These are phyloP conservation scores for Germaria angustata DNA, from an alignment of 2,888 invertebrate genomes.

Conservation along the genomic window DNA sequence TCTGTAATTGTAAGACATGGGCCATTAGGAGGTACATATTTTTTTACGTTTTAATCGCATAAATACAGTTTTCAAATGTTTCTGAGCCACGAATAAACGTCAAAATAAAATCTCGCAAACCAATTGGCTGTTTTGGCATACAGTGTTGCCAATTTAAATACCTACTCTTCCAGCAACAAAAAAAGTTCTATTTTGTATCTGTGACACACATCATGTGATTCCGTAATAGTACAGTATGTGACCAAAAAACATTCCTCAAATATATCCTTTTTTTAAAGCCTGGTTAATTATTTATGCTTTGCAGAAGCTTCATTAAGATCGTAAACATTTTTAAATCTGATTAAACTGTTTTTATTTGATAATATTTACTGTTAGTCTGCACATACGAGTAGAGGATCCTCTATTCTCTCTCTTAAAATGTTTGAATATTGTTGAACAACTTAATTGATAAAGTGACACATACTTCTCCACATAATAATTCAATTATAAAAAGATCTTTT, in stretches of 20 bases:
- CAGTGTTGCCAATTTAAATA: too few relatives aligned
- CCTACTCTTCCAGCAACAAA: too few relatives aligned
- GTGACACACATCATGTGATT: neutral
- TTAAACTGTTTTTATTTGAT: neutral
- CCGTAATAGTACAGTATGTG: neutral
- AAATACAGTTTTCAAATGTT: too few relatives aligned
- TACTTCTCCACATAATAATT: neutral
- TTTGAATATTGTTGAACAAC: neutral
- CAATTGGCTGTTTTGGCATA: too few relatives aligned
- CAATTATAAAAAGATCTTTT: neutral
- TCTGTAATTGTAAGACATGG: too few relatives aligned
- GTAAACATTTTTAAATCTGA: neutral
- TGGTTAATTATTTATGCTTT: neutral
- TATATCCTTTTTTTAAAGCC: neutral
- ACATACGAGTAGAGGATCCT: neutral
- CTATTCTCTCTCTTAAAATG: neutral
- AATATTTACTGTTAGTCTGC: neutral
- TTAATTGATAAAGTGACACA: neutral
- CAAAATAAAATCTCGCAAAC: too few relatives aligned
- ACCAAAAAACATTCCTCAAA: neutral
- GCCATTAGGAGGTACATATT: too few relatives aligned
- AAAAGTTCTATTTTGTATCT: too few relatives aligned
- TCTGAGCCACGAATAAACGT: too few relatives aligned
- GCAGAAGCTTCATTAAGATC: neutral
- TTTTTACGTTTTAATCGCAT: too few relatives aligned